These are phyloP conservation scores for Paraescarpia echinospica DNA, from an alignment of 1,140 invertebrate genomes.

Conservation along the genomic window DNA sequence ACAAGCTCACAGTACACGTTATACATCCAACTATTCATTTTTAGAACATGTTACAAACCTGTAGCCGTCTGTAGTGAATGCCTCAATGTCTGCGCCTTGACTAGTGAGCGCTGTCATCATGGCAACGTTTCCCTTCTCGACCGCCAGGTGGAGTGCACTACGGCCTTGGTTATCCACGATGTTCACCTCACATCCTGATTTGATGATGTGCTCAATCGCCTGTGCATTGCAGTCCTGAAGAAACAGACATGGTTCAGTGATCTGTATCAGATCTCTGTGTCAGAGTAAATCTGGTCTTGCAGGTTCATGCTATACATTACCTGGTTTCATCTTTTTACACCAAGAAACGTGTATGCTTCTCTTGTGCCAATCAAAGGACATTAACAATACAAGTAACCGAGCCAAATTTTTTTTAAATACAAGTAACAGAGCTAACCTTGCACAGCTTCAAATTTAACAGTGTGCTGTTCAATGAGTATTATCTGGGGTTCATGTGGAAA, in stretches of 20 bases:
- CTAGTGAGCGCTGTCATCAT: neutral
- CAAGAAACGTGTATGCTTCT: no score
- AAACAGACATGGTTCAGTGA: neutral
- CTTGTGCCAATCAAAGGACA: no score
- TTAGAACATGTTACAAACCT: neutral
- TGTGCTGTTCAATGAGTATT: neutral
- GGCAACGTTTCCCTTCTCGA: neutral
- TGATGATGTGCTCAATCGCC: constrained; percentile 11
- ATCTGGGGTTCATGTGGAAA: neutral
- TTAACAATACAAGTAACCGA: no score
- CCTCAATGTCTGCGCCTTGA: neutral
- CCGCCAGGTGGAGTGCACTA: constrained; percentile 14
- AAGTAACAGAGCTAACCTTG: no score
- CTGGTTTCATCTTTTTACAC: no score
- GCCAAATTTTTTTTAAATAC: no score
- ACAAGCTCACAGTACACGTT: no score
- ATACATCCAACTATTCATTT: no score
- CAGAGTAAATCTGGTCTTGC: no score
- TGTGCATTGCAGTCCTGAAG: neutral
- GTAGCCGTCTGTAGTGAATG: constrained; percentile 1
- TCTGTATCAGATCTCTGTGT: neutral
- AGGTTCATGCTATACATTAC: no score
- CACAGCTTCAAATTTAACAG: no score
- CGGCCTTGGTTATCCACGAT: constrained; percentile 8
- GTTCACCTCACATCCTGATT: constrained; percentile 20